These are phyloP conservation scores for Silurus asotus DNA, from an alignment of 2,113 vertebrate genomes.

Conservation along the genomic window DNA sequence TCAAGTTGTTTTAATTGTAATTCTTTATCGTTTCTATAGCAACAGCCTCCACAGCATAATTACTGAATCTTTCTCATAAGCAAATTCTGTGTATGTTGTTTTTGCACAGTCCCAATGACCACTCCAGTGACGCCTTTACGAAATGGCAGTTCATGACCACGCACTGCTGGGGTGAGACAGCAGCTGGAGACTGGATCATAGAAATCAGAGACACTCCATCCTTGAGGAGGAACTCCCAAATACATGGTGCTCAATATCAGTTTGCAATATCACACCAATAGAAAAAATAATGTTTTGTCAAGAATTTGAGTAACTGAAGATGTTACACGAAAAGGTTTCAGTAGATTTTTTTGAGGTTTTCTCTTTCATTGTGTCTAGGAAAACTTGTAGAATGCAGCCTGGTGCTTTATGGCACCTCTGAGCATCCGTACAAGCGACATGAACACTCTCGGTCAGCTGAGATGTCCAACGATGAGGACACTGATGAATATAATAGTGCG, in stretches of 20 bases:
- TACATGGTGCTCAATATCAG: slow-evolving; percentile 20
- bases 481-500: slow-evolving; percentile 86
- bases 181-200: slow-evolving; percentile 88
- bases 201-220: slow-evolving; percentile 87
- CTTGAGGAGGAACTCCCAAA: slow-evolving; percentile 74
- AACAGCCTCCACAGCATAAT: background rate
- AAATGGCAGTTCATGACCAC: slow-evolving; percentile 97
- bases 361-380: slow-evolving; percentile 65
- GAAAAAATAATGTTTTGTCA: background rate
- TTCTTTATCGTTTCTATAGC: background rate
- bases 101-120: slow-evolving; percentile 82
- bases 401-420: slow-evolving; percentile 89
- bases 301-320: background rate
- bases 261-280: background rate
- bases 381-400: slow-evolving; percentile 88
- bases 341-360: background rate
- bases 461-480: slow-evolving; percentile 73
- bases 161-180: slow-evolving; percentile 92
- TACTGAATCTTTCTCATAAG: background rate
- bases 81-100: background rate
- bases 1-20: too few species aligned
- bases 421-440: slow-evolving; percentile 77
- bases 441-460: slow-evolving; percentile 78
- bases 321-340: background rate
- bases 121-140: slow-evolving; percentile 90